Evolutionary conservation across 2,888 invertebrate genomes (phyloP), one percentile per base, ranked within the genome.

Genomic region (Cecidostiba fungosa): DNA sequence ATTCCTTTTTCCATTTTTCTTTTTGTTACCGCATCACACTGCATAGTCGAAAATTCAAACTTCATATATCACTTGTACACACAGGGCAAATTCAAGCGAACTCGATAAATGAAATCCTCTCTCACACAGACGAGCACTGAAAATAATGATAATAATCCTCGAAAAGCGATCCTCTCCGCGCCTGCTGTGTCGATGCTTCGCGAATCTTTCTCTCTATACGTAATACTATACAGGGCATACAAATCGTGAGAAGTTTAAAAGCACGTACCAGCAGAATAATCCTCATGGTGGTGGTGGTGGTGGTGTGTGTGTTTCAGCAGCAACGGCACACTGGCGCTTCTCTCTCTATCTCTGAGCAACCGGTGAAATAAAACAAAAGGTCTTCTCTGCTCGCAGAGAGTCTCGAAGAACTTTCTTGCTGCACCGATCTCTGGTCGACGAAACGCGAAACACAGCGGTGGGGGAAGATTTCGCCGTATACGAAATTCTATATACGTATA

Each of bases 251-350:
- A 79, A 78, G 32, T 23, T 19, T 14, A 78, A 74, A 66, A 66
- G 29, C 62, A 92, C 93, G 85, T 92, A 92, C 92, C 93, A 93
- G 88, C 89, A 92, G 88, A 89, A 91, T 90, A 91, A 93, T 92
- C 92, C 91, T 92, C 93, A 92, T 93, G 91, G 89, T 91, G 91
- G 87, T 86, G 86, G 87, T 39, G 74, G 29, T 50, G 26, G 70
- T 39, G 70, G 70, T 47, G 70, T 43, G 43, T 83, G 54, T 86
- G 84, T 88, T 88, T 88, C 87, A 85, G 87, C 85, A 32, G 79
- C 83, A 79, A 16, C 70, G 32, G 19, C 19, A n/a, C 70, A 70
- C 70, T 70, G 32, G 36, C 6, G 16, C 70, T 59, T 59, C 54
- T 59, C 23, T 59, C 54, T 23, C 2, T 16, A 16, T 69, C 70